These are phyloP conservation scores for Synergus umbraculus DNA, from an alignment of 2,888 invertebrate genomes.

Conservation along the genomic window DNA sequence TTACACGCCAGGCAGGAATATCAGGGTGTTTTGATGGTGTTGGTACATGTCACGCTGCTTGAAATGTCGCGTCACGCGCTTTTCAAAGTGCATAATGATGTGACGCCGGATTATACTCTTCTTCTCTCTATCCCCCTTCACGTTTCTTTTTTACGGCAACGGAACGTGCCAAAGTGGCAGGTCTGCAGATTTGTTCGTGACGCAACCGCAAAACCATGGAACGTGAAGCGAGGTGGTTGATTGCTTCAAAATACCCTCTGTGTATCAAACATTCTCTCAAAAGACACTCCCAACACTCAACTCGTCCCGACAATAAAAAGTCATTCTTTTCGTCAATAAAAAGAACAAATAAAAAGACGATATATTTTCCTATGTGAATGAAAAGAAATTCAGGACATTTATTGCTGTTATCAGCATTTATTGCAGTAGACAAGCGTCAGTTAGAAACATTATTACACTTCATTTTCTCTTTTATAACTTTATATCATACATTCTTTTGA, in stretches of 20 bases:
- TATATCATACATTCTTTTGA: neutral
- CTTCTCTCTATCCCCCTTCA: slow-evolving; percentile 33
- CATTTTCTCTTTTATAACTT: neutral
- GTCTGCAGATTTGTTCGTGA: slow-evolving; percentile 49
- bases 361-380: neutral
- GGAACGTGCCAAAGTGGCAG: slow-evolving; percentile 48
- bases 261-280: slow-evolving; percentile 4
- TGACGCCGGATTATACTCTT: slow-evolving; percentile 38
- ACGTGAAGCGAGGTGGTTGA: slow-evolving; percentile 3
- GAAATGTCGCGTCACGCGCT: slow-evolving; percentile 45
- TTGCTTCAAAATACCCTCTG: slow-evolving; percentile 15
- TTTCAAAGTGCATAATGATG: slow-evolving; percentile 47
- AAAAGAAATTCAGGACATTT: slow-evolving; percentile 1
- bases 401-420: slow-evolving; percentile 5
- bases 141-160: slow-evolving; percentile 41
- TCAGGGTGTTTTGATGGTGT: slow-evolving; percentile 15
- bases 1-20: slow-evolving; percentile 1
- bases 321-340: slow-evolving; percentile 13
- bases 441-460: neutral
- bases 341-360: neutral
- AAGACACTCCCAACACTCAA: neutral
- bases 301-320: slow-evolving; percentile 26
- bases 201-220: slow-evolving; percentile 47
- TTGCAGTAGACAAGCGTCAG: neutral
- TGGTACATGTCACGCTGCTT: slow-evolving; percentile 5